Evolutionary conservation across 2,888 invertebrate genomes (phyloP), one percentile per base, ranked within the genome.

Genomic region (Oscheius onirici): DNA sequence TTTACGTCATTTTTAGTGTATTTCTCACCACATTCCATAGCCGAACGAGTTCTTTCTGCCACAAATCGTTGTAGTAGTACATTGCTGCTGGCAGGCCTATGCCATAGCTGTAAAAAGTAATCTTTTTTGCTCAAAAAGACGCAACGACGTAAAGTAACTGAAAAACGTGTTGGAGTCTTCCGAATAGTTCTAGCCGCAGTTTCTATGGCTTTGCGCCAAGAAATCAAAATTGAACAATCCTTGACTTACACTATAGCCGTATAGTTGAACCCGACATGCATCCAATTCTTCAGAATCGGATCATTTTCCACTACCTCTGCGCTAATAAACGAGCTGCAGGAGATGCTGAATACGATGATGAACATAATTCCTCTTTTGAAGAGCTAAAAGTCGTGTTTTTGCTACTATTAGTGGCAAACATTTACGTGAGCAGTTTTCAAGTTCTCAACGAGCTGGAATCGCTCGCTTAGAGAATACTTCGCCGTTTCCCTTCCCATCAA

Each of bases 381-480:
- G 10, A 77, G 65, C 77, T 77, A 70, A 17, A 77, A 73, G 1
- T n/a, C n/a, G 11, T 69, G 13, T 3, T 41, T n/a, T 34, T 34
- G n/a, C 8, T 20, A 6, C 24, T n/a, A 20, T 11, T 15, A n/a
- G 11, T 44, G 57, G 10, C 10, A 41, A 15, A 41, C 17, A 44
- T 70, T 58, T 15, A 75, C 77, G 44, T 72, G 72, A 2, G 75
- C 77, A 2, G 77, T 77, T 44, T 75, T 77, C 46, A 77, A 24
- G 54, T 77, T 77, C 41, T 77, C 77, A 11, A 73, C 73, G 40
- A 77, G 69, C 52, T 77, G 77, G 68, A 75, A 77, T 41, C 77
- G 52, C 41, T 77, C 73, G 20, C 75, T 70, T 15, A 77, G 63
- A 3, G 77, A 77, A 43, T 77, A 77, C 55, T 26, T 57, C 60